phyloP scores from a whole-genome alignment of 2,888 invertebrate species.

The Poecilobothrus nobilitatus region DNA sequence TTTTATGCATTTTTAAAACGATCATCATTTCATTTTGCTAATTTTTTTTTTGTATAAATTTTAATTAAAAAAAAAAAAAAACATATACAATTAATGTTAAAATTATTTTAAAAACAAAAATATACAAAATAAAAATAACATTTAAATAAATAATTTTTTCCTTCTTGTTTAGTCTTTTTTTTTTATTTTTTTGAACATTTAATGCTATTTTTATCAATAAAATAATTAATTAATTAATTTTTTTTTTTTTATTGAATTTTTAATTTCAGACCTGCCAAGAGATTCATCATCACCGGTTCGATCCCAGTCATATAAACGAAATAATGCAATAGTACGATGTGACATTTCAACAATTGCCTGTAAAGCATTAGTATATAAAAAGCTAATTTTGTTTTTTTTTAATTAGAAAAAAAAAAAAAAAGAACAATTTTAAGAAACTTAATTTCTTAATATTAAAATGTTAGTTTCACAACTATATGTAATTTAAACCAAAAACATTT shows the following conservation, averaged over 20 bases:
- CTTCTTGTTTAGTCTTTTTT: neutral
- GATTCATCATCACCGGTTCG: constrained; percentile 83
- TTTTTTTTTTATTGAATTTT: constrained; percentile 10
- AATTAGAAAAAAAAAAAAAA: neutral
- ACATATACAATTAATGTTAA: no score
- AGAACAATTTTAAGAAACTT: neutral
- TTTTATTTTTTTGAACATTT: constrained; percentile 9
- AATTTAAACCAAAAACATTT: no score
- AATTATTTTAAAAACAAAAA: no score
- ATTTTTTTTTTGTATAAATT: no score
- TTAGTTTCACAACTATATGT: no score
- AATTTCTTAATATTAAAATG: neutral
- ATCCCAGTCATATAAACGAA: constrained; percentile 86
- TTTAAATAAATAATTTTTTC: no score
- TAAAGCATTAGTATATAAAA: constrained; percentile 25
- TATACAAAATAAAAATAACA: no score
- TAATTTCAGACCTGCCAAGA: constrained; percentile 71
- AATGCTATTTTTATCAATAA: neutral
- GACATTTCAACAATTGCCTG: constrained; percentile 55
- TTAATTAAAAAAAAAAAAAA: no score
- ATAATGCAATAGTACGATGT: constrained; percentile 49
- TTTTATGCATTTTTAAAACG: no score
- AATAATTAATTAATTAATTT: neutral
- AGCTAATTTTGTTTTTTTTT: constrained; percentile 9
- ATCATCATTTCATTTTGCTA: no score